phyloP scores from a whole-genome alignment of 2,797 vertebrate genomes.

The Thripadectes ignobilis region DNA sequence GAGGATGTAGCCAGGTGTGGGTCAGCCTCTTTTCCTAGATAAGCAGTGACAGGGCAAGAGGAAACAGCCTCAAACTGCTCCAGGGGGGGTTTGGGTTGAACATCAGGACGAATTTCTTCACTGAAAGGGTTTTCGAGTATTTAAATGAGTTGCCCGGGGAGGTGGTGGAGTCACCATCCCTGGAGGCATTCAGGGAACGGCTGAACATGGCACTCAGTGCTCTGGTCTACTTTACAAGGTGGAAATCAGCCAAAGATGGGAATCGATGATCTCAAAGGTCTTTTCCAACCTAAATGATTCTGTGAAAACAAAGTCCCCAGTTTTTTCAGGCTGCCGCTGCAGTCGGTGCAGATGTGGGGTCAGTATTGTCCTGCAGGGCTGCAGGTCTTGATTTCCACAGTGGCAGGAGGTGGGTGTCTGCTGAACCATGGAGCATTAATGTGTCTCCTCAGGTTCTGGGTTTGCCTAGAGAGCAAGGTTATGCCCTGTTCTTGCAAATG shows the following conservation, averaged over 20 bases:
- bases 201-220: neutral
- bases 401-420: neutral
- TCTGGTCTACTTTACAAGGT: neutral
- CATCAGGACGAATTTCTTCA: neutral
- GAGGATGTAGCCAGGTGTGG: neutral
- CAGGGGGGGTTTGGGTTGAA: neutral
- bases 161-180: neutral
- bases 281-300: neutral
- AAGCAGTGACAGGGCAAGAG: neutral
- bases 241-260: neutral
- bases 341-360: rapidly evolving
- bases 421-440: neutral
- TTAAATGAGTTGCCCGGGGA: neutral
- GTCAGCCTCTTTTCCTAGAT: neutral
- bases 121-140: neutral
- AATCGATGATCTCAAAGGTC: neutral
- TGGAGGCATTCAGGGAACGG: neutral
- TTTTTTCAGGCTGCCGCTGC: neutral
- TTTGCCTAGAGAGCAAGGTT: neutral
- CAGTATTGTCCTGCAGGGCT: neutral
- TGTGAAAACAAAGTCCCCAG: neutral
- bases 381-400: neutral
- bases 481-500: neutral
- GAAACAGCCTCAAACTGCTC: neutral
- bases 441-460: neutral